Percentiles rank a stretch among this genome's conserved stretches.
These are phyloP conservation scores for Onthophagus taurus DNA, from an alignment of 1,140 invertebrate species.

Conservation along the genomic window DNA sequence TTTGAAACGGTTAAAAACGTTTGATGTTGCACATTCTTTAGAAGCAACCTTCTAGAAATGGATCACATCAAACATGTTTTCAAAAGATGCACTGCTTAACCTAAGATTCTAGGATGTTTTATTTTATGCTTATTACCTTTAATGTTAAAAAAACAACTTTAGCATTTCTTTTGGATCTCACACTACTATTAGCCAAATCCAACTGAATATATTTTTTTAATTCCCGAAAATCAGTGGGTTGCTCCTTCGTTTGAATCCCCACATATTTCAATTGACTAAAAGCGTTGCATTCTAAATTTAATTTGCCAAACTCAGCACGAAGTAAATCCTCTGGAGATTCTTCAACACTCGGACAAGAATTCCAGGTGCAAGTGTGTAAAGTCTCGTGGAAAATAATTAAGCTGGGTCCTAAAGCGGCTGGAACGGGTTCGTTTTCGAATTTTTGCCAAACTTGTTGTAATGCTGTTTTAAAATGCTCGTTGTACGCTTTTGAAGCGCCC, in stretches of 20 bases:
- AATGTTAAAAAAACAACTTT: conserved; percentile 57
- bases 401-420: conserved; percentile 73
- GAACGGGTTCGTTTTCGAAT: conserved; percentile 38
- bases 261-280: conserved; percentile 67
- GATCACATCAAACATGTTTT: neutral
- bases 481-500: conserved; percentile 66
- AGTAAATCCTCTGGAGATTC: conserved; percentile 60
- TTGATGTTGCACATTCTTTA: no score
- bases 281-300: conserved; percentile 55
- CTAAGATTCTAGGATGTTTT: no score
- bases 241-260: conserved; percentile 51
- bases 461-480: conserved; percentile 58
- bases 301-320: conserved; percentile 49
- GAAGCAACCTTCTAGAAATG: no score
- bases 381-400: conserved; percentile 66
- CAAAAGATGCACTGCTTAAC: conserved; percentile 9
- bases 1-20: no score
- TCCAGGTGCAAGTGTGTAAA: conserved; percentile 54
- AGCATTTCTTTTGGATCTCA: conserved; percentile 56
- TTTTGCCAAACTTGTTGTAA: conserved; percentile 29
- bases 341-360: conserved; percentile 41
- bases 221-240: conserved; percentile 46
- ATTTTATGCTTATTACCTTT: no score
- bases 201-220: conserved; percentile 42
- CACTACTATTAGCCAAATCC: conserved; percentile 57